Base-by-base conservation (phyloP, 2,797 vertebrate species). In the Basileuterus tristriatus region DNA sequence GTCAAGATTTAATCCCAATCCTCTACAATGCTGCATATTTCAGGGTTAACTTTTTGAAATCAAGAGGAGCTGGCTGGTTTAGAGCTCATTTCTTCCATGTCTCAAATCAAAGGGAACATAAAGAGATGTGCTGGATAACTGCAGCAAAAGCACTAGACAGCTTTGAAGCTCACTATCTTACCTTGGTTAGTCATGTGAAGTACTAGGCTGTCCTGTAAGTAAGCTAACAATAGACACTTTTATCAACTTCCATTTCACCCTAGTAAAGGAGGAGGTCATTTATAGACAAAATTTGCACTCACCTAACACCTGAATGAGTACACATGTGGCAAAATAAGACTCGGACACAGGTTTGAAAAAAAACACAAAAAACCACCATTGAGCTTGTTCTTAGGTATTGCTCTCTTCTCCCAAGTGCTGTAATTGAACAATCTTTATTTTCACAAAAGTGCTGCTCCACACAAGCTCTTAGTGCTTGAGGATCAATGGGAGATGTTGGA, bases 401-500 rank as follows among this genome's bases (percentile, higher is more conserved):
- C 64, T 85, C 36, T 89, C 58, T 75, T 71, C 82, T 89, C 29
- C 29, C 47, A 59, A 86, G 52, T 56, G 77, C 69, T 50, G 26
- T 78, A 87, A 90, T 58, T 77, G 87, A 89, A 89, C 81, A 90
- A 77, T 59, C 47, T 85, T 84, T 75, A 55, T 89, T 90, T 89
- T 85, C 47, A 67, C 52, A 77, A 12, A 76, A 90, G 46, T 75
- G 71, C n/a, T 93, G 55, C 82, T 91, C 72, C 78, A 94, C 37
- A 47, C 15, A 93, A 85, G 43, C 62, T 80, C 36, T 85, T 87
- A 89, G 29, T 49, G 43, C 44, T 41, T 10, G 22, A 81, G 79
- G 79, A 93, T 96, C 93, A 94, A 75, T 81, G 87, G 83, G 62
- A 92, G 93, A 87, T 83, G 72, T 78, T 91, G 84, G 75, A 94